Evolutionary conservation across 1,140 invertebrate genomes (phyloP).

Genomic region (Zaprionus inermis): DNA sequence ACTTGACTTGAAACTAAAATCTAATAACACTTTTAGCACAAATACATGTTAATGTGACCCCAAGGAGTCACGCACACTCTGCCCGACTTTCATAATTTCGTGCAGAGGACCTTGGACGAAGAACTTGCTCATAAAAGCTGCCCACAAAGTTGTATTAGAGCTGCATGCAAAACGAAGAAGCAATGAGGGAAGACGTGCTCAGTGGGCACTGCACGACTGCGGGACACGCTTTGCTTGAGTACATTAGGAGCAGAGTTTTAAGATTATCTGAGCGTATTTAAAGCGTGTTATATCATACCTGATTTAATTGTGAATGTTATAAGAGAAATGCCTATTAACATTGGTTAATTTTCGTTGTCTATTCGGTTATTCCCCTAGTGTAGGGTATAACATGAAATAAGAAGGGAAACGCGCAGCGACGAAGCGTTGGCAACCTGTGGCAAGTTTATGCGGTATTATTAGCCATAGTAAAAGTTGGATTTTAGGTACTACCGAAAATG

Average conservation of each 20-base stretch:
- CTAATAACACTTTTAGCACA: constrained; percentile 82
- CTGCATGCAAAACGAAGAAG: constrained; percentile 38
- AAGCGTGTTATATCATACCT: too few relatives aligned
- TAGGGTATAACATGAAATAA: constrained; percentile 6
- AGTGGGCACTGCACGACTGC: not conserved
- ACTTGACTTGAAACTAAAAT: constrained; percentile 82
- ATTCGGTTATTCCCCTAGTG: not conserved
- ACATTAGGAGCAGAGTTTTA: not conserved
- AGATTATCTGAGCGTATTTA: not conserved
- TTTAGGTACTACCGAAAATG: constrained; percentile 60
- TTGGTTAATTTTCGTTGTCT: too few relatives aligned
- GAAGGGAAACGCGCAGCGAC: constrained; percentile 2
- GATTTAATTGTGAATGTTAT: too few relatives aligned
- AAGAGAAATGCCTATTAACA: too few relatives aligned
- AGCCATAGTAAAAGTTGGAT: constrained; percentile 77
- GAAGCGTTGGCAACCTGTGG: constrained; percentile 62
- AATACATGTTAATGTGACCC: constrained; percentile 81
- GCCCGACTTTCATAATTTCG: constrained; percentile 74
- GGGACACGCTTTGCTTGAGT: not conserved
- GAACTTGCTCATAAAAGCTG: constrained; percentile 62
- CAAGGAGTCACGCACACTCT: constrained; percentile 70
- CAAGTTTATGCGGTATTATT: constrained; percentile 77
- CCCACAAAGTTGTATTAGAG: constrained; percentile 49
- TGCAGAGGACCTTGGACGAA: constrained; percentile 43
- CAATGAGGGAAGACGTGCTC: not conserved